phyloP scores from a whole-genome alignment of 2,888 invertebrate genomes.

The Dynastes hyllus region DNA sequence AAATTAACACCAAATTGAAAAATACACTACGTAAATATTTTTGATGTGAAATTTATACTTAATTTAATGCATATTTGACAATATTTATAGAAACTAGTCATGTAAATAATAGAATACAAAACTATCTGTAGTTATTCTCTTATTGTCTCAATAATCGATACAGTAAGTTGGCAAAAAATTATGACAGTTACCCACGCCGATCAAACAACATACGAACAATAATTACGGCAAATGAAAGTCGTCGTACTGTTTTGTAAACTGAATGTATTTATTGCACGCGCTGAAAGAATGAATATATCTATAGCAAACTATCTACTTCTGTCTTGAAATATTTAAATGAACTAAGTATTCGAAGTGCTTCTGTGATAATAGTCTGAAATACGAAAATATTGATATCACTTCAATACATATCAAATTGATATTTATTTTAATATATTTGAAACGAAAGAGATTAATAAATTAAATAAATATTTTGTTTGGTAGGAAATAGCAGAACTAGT shows the following conservation, averaged over 20 bases:
- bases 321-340: slow-evolving; percentile 18
- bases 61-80: slow-evolving; percentile 34
- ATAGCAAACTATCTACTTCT: slow-evolving; percentile 5
- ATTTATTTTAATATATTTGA: slow-evolving; percentile 26
- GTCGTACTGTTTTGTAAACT: background rate
- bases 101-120: slow-evolving; percentile 41
- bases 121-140: slow-evolving; percentile 26
- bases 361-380: slow-evolving; percentile 38
- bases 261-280: slow-evolving; percentile 13
- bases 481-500: slow-evolving; percentile 19
- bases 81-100: slow-evolving; percentile 39
- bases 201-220: background rate
- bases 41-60: slow-evolving; percentile 44
- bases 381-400: slow-evolving; percentile 22
- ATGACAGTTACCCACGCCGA: background rate
- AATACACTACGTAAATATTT: slow-evolving; percentile 31
- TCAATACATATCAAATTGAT: slow-evolving; percentile 20
- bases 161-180: slow-evolving; percentile 6
- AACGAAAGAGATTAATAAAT: background rate
- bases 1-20: slow-evolving; percentile 38
- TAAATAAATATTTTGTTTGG: background rate
- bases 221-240: slow-evolving; percentile 4
- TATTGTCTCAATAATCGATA: background rate
- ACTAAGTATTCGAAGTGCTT: slow-evolving; percentile 40
- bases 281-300: slow-evolving; percentile 7